Evolutionary conservation across 2,797 vertebrate species (phyloP), one percentile per base, ranked within the genome.

Genomic region (Ciconia nigra): DNA sequence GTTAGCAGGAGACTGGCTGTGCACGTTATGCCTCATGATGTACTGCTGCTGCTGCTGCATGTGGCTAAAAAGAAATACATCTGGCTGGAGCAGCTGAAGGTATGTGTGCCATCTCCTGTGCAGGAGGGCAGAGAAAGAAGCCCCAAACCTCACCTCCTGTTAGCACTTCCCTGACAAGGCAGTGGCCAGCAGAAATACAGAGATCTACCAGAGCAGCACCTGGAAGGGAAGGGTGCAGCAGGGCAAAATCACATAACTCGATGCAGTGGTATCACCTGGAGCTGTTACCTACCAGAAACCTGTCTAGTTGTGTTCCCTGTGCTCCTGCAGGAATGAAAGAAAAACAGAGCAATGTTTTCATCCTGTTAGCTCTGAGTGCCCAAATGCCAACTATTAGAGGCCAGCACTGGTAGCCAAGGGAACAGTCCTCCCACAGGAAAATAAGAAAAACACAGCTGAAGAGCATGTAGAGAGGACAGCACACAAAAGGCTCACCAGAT

Each of bases 321-420:
- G 24, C 28, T 61, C 39, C 29, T 67, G 52, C 47, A 81, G 78
- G 81, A 89, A 67, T 13, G 37, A 46, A 83, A 70, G 66, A 37
- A 84, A 87, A 89, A 52, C 42, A 59, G 28, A 82, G 35, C 52
- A 42, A 41, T 82, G 28, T 92, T 95, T 91, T 94, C 76, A 87
- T 86, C 59, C 79, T 63, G 18, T 81, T 86, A 71, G 67, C n/a
- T 62, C 41, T 9, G 19, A 87, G 52, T 93, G 63, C 35, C 73
- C 73, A 93, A 94, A 87, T 80, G 90, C 66, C 79, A 69, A n/a
- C 87, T 93, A 62, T 76, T 58, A 80, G n/a, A 88, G 94, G 62
- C 47, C 84, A 93, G 81, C 26, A 11, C 35, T 61, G 83, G 94
- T 97, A 94, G 94, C 84, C 96, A 95, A 92, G 94, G 93, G 93